Evolutionary conservation across 2,797 vertebrate genomes (phyloP), one percentile per base, ranked within the genome.

Genomic region (Aplochiton taeniatus): DNA sequence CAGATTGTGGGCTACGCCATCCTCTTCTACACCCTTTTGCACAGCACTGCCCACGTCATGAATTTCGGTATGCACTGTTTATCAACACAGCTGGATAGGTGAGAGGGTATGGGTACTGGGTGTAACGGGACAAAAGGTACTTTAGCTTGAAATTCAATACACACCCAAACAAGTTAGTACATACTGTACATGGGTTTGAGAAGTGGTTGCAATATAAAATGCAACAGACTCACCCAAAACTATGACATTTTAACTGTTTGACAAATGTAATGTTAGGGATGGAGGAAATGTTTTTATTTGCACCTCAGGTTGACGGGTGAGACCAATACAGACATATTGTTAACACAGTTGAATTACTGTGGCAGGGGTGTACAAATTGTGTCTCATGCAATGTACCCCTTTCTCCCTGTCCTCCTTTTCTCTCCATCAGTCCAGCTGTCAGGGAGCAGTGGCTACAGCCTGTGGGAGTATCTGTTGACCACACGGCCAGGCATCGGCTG

Each of bases 1-100:
- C 94, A 95, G 88, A 89, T 95, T 0, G 90, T 96, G 70, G 96
- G 94, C 14, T 94, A 92, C 1, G 75, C 89, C 62, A 89, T 95
- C 72, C 84, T 93, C 1, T 69, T 20, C 43, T 92, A 90, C 76
- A 87, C 86, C 0, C n/a, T 89, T 69, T 60, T 44, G 9, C 92
- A 93, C 88, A 91, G 90, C n/a, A 46, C 68, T 0, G 93, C 95
- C 0, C 96, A 97, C 41, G 0, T 93, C 57, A 69, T 89, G 65
- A 95, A 95, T 84, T 95, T 95, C 16, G 90, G 95, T 95, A 90
- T 63, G 42, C 11, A 42, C 8, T 5, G 9, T 51, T 31, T 12
- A 13, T 11, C 20, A 14, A 18, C 11, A 9, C 11, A 17, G 18
- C n/a, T 17, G 44, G 2, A 11, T 1, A 20, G 11, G 16, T 18